Percentiles rank a stretch among this genome's conserved stretches.
Evolutionary conservation across 2,113 vertebrate species (phyloP).

Genomic region (Sisor rabdophorus): DNA sequence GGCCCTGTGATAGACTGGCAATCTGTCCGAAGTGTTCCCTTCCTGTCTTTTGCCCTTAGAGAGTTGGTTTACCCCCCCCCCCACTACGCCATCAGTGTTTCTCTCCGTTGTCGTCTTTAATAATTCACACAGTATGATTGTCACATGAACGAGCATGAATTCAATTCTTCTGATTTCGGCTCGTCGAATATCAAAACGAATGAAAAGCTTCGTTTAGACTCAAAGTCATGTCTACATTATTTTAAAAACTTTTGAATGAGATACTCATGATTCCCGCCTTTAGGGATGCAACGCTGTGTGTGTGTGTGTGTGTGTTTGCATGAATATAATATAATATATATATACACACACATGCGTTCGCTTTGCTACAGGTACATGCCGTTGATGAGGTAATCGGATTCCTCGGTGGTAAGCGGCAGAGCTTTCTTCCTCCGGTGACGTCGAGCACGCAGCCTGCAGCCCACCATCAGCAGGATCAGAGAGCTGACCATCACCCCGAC

Average conservation of each 20-base stretch:
- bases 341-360: background rate
- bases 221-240: background rate
- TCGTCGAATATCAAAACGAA: background rate
- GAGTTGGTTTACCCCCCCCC: too few relatives aligned
- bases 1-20: too few relatives aligned
- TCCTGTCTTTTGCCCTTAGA: too few relatives aligned
- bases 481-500: slow-evolving; percentile 89
- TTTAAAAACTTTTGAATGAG: background rate
- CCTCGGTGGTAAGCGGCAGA: slow-evolving; percentile 91
- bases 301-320: background rate
- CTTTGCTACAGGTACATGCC: slow-evolving; percentile 91
- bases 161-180: too few relatives aligned
- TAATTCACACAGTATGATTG: too few relatives aligned
- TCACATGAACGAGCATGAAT: too few relatives aligned
- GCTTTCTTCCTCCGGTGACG: slow-evolving; percentile 91
- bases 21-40: too few relatives aligned
- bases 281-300: background rate
- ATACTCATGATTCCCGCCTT: background rate
- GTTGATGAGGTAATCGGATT: slow-evolving; percentile 98
- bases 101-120: too few relatives aligned
- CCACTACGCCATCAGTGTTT: too few relatives aligned
- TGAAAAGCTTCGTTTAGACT: background rate
- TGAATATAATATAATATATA: background rate
- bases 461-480: slow-evolving; percentile 89
- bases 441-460: slow-evolving; percentile 83